Evolutionary conservation across 2,888 invertebrate genomes (phyloP), one percentile per base, ranked within the genome.

Genomic region (Drosophila antonietae): DNA sequence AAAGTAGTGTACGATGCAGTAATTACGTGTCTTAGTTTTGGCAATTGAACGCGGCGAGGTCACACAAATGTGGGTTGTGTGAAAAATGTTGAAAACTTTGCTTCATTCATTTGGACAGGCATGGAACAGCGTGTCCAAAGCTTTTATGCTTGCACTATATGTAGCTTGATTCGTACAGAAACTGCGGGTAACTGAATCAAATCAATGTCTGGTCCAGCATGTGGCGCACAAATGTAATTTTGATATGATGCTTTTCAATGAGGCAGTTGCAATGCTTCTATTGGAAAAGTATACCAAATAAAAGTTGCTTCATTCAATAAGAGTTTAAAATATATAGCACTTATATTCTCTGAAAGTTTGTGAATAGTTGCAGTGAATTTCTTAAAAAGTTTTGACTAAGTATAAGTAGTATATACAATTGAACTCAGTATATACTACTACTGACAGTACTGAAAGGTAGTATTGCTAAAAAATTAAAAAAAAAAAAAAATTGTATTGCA

Each of bases 201-300:
- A 82, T 72, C 70, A 53, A 67, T 49, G 66, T 20, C 47, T 43
- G 63, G 12, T 23, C n/a, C 39, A 59, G 14, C 63, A 47, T 44
- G 66, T 60, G 51, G 46, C 35, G 53, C 51, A 52, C 31, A 66
- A 82, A 69, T 80, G 71, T 65, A 71, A 66, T 80, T 68, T 75
- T 71, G 57, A 59, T 73, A 63, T 83, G 57, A 72, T 65, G 73
- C 56, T 68, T 51, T n/a, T n/a, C 35, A 23, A 20, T 43, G 37
- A 65, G 52, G 23, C 15, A 41, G 35, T 33, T 60, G n/a, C 12
- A 28, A 5, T 28, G 28, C 28, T 28, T 6, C 28, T 28, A 28
- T 12, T 44, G 44, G 39, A 4, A 12, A 12, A 37, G 9, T 1
- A 35, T 35, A 12, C 12, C 15, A 10, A 18, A 20, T 20, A 20